Evolutionary conservation across 2,888 invertebrate genomes (phyloP).

Genomic region (Hoplodrina blanda): DNA sequence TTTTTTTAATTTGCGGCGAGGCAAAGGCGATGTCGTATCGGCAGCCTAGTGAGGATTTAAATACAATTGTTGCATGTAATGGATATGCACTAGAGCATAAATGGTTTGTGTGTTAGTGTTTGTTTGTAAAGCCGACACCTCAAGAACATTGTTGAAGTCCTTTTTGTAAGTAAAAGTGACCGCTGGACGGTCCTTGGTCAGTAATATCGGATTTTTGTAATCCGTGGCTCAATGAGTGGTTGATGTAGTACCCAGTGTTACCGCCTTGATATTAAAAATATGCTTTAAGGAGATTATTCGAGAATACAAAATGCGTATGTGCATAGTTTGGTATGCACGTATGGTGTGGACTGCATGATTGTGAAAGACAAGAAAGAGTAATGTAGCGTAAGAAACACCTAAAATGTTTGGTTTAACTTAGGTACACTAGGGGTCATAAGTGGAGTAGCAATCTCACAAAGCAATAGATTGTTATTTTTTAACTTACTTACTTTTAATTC

Average conservation of each 20-base stretch:
- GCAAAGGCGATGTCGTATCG: conserved; percentile 67
- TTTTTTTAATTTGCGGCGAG: conserved; percentile 68
- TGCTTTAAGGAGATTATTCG: not conserved
- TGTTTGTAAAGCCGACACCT: conserved; percentile 80
- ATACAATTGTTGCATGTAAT: conserved; percentile 83
- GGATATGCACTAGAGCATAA: conserved; percentile 89
- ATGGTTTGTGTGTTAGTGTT: conserved; percentile 71
- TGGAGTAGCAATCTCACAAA: too few relatives aligned
- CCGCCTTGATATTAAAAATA: conserved; percentile 15
- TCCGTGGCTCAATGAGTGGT: conserved; percentile 35
- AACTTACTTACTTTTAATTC: too few relatives aligned
- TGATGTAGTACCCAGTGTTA: not conserved
- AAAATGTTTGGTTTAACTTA: too few relatives aligned
- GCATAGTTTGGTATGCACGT: too few relatives aligned
- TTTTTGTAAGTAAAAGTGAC: conserved; percentile 59
- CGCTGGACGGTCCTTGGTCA: conserved; percentile 35
- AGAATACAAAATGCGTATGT: not conserved
- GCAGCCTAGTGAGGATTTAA: conserved; percentile 79
- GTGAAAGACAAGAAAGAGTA: too few relatives aligned
- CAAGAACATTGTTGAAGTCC: conserved; percentile 68
- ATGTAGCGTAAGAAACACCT: too few relatives aligned
- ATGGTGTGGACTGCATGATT: too few relatives aligned
- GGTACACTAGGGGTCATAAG: too few relatives aligned
- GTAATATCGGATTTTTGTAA: conserved; percentile 54
- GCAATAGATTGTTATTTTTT: too few relatives aligned